Percentiles rank a stretch among this genome's conserved stretches.
phyloP scores from a whole-genome alignment of 92 coral and sea anemone species.

The Ricordea florida region DNA sequence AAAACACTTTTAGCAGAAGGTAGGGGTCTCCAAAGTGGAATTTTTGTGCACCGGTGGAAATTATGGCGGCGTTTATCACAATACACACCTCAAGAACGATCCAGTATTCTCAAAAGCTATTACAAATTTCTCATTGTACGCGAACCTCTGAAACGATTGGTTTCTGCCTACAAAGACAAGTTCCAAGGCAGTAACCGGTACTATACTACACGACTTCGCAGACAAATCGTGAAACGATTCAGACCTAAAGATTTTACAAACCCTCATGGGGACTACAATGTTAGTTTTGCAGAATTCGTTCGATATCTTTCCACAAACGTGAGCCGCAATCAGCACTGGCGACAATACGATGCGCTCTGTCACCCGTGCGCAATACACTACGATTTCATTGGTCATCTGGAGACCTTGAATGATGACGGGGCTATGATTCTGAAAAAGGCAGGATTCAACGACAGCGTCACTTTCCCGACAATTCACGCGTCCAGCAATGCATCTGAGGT shows the following conservation, averaged over 20 bases:
- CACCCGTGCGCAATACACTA: slow-evolving; percentile 6
- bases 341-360: slow-evolving; percentile 2
- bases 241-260: not conserved
- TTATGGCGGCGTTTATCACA: not conserved
- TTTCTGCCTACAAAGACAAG: not conserved
- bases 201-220: not conserved
- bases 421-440: not conserved
- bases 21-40: not conserved
- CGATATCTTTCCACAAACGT: not conserved
- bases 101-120: not conserved
- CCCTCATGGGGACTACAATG: not conserved
- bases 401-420: not conserved
- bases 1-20: not conserved
- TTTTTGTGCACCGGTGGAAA: not conserved
- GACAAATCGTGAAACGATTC: not conserved
- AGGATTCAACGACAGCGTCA: slow-evolving; percentile 14
- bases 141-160: not conserved
- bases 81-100: not conserved
- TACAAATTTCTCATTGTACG: not conserved
- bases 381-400: slow-evolving; percentile 15
- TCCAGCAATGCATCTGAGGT: not conserved
- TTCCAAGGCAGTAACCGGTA: not conserved
- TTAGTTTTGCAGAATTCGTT: not conserved
- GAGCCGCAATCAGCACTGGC: not conserved
- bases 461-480: slow-evolving; percentile 17